These are phyloP conservation scores for Harpegnathos saltator DNA, from an alignment of 1,140 invertebrate species.

Conservation along the genomic window DNA sequence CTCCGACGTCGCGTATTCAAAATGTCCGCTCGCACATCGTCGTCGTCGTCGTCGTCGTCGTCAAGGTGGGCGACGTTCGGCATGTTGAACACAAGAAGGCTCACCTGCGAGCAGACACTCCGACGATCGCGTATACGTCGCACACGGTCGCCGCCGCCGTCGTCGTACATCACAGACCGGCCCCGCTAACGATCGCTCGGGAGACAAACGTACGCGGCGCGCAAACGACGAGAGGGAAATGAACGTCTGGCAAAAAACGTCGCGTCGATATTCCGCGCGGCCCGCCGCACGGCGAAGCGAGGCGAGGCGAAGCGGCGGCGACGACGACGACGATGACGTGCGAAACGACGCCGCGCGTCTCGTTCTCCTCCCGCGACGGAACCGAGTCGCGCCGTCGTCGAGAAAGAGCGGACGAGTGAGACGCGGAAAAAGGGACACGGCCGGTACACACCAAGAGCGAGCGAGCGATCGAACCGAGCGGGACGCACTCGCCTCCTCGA, in stretches of 20 bases:
- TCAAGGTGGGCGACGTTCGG: neutral
- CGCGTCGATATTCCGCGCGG: too few relatives aligned
- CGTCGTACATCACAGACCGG: too few relatives aligned
- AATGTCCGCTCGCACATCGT: slow-evolving; percentile 42
- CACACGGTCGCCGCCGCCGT: too few relatives aligned
- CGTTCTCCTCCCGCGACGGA: neutral
- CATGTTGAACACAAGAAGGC: slow-evolving; percentile 1
- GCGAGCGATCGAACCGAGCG: slow-evolving; percentile 32
- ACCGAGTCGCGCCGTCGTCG: slow-evolving; percentile 6
- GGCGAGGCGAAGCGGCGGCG: too few relatives aligned
- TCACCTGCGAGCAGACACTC: slow-evolving; percentile 21
- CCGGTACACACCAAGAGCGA: slow-evolving; percentile 24
- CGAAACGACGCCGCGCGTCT: slow-evolving; percentile 12
- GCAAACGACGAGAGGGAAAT: neutral
- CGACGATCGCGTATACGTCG: neutral
- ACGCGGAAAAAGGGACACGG: slow-evolving; percentile 36
- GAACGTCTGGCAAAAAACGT: neutral
- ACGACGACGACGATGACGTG: too few relatives aligned
- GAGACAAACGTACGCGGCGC: neutral
- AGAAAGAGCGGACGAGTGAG: slow-evolving; percentile 30
- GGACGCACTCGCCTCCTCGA: slow-evolving; percentile 58
- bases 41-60: neutral
- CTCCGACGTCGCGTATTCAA: slow-evolving; percentile 43
- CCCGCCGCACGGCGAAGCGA: too few relatives aligned
- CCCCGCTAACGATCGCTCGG: neutral